Evolutionary conservation across 2,888 invertebrate genomes (phyloP).

Genomic region (Petrophora chlorosata): DNA sequence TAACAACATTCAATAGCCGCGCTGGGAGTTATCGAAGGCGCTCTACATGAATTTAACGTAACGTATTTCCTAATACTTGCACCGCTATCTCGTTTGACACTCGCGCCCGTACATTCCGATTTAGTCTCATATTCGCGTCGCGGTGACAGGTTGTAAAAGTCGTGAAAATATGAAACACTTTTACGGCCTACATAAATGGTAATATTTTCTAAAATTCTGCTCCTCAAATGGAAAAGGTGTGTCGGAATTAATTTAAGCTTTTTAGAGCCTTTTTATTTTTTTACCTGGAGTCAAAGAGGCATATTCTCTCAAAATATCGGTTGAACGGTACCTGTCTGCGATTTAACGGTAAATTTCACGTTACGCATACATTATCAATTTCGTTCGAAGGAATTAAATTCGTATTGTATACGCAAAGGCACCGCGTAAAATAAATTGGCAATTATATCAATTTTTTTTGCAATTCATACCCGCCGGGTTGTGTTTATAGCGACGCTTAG

Average conservation of each 20-base stretch:
- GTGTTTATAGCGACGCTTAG: slow-evolving; percentile 83
- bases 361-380: slow-evolving; percentile 18
- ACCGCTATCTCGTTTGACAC: slow-evolving; percentile 18
- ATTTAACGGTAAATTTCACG: neutral
- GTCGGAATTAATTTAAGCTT: slow-evolving; percentile 13
- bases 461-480: slow-evolving; percentile 79
- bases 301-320: neutral
- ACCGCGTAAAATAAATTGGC: slow-evolving; percentile 68
- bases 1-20: slow-evolving; percentile 47
- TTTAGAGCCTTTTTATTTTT: slow-evolving; percentile 7
- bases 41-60: slow-evolving; percentile 41
- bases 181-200: slow-evolving; percentile 36
- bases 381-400: slow-evolving; percentile 50
- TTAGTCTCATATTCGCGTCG: slow-evolving; percentile 35
- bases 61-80: slow-evolving; percentile 23
- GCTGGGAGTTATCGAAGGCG: slow-evolving; percentile 49
- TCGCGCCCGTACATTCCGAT: slow-evolving; percentile 27
- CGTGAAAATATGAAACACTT: slow-evolving; percentile 50
- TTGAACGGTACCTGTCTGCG: neutral
- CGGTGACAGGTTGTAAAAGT: slow-evolving; percentile 48
- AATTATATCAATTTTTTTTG: slow-evolving; percentile 80
- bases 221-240: slow-evolving; percentile 24
- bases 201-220: slow-evolving; percentile 16
- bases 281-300: neutral
- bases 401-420: slow-evolving; percentile 54